Evolutionary conservation across 2,888 invertebrate genomes (phyloP), one percentile per base, ranked within the genome.

Genomic region (Tinea semifulvella): DNA sequence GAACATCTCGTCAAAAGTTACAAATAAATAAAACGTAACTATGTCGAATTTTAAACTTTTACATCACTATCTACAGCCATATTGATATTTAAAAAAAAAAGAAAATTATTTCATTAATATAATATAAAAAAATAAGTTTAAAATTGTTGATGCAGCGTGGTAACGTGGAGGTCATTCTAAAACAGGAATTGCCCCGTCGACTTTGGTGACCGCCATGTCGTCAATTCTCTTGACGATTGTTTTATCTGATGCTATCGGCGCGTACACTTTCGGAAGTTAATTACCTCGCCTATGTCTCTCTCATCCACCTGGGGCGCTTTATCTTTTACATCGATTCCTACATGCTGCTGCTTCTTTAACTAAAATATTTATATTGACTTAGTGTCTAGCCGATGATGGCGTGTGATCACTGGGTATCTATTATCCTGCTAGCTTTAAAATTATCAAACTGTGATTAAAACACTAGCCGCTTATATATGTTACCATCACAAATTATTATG

Each of bases 261-360:
- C 42, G 26, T 14, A 17, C 8, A 22, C 26, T 17, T 31, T 43
- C 14, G 13, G 18, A 11, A 43, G 43, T 55, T 55, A 52, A 55
- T 55, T 52, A 52, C 52, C 46, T 46, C 11, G 31, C 16, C 48
- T 48, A 50, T 53, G 55, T 57, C 57, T 58, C 54, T 61, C 61
- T 55, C 48, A 31, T 52, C 52, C 61, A 54, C 63, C 63, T 55
- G 61, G 48, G 52, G 60, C 45, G 62, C 49, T 47, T 55, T 59
- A 58, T 60, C 61, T 40, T 40, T 20, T 14, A 22, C 40, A 40
- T 40, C 40, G 10, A 22, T 22, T 13, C 13, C 14, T 13, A 13
- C 40, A 22, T 22, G n/a, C 22, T 40, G 36, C 17, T 18, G n/a
- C 22, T 22, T 40, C 40, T 40, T 14, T 13, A 38, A 22, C 40